phyloP scores from a whole-genome alignment of 1,140 invertebrate species.

The Polyergus mexicanus region DNA sequence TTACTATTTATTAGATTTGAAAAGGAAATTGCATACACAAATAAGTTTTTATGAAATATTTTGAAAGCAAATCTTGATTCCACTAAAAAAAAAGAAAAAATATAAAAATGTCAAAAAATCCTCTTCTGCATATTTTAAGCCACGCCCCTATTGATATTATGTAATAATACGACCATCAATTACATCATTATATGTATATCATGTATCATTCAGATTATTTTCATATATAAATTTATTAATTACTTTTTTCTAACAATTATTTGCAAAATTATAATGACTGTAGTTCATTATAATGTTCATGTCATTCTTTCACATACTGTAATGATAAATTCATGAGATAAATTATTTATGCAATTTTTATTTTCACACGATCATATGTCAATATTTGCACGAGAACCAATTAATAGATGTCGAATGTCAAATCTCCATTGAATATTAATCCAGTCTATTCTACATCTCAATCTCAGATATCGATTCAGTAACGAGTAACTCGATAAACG shows the following conservation, averaged over 20 bases:
- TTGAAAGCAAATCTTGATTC: not conserved
- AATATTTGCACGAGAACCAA: slow-evolving; percentile 49
- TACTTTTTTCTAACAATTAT: not conserved
- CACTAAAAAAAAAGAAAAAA: not conserved
- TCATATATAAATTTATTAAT: not conserved
- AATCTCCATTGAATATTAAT: slow-evolving; percentile 46
- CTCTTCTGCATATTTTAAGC: not conserved
- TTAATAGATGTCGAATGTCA: slow-evolving; percentile 45
- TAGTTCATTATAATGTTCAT: not conserved
- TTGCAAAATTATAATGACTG: not conserved
- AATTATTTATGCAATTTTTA: slow-evolving; percentile 29
- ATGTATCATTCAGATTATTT: not conserved
- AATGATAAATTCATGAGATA: slow-evolving; percentile 1
- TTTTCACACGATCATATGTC: slow-evolving; percentile 19
- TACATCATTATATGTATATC: not conserved
- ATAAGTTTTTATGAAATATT: not conserved
- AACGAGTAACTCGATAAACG: slow-evolving; percentile 41
- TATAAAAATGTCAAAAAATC: not conserved
- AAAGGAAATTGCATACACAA: not conserved
- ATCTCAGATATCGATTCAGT: slow-evolving; percentile 52
- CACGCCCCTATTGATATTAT: not conserved
- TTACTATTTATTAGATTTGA: not conserved
- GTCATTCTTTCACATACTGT: not conserved
- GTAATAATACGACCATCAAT: not conserved
- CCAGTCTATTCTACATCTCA: slow-evolving; percentile 22